A percentile compares a stretch with the other conserved stretches of the same genome.
Conservation (phyloP, 2,113 vertebrate genomes). For the Petromus typicus region DNA sequence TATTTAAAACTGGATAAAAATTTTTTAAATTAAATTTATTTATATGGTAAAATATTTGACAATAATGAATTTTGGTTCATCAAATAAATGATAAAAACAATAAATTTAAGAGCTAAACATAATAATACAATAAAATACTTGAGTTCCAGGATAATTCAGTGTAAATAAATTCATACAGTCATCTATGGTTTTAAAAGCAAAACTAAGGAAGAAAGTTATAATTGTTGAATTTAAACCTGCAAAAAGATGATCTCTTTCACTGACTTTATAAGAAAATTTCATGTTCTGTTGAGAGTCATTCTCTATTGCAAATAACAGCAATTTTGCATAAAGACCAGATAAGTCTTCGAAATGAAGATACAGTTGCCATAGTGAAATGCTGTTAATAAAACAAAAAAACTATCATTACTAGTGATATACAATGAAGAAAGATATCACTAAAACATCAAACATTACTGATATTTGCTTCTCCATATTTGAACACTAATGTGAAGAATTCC, state of each 20-base stretch:
- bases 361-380: background rate
- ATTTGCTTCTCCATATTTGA: slow-evolving; percentile 22
- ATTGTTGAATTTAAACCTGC: background rate
- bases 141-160: background rate
- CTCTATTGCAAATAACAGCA: slow-evolving; percentile 28
- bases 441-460: slow-evolving; percentile 46
- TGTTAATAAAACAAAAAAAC: slow-evolving; percentile 50
- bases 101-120: background rate
- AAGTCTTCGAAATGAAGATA: slow-evolving; percentile 44
- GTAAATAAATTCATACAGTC: background rate
- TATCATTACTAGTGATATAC: slow-evolving; percentile 15
- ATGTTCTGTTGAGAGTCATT: slow-evolving; percentile 13
- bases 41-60: background rate
- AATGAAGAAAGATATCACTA: slow-evolving; percentile 1
- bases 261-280: background rate
- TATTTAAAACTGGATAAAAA: slow-evolving; percentile 4
- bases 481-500: slow-evolving; percentile 20
- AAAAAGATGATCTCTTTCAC: background rate
- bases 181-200: background rate
- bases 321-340: background rate
- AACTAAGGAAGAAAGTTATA: background rate
- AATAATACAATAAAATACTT: background rate
- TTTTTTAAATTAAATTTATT: background rate
- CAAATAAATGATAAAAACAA: background rate
- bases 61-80: background rate